Base-by-base conservation (phyloP, 2,113 vertebrate genomes). In the Planiliza haematocheilus region DNA sequence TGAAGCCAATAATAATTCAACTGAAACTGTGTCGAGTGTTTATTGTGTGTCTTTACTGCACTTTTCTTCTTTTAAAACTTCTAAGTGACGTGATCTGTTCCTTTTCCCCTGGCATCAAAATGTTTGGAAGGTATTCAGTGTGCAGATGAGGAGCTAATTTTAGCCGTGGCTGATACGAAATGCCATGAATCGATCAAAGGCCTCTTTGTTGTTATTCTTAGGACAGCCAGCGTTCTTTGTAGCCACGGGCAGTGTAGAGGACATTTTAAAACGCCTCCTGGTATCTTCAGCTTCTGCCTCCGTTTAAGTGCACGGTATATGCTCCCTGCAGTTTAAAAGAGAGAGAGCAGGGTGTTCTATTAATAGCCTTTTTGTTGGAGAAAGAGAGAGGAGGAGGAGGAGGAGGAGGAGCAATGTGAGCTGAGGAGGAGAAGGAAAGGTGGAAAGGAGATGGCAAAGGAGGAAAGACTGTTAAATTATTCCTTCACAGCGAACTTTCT, bases 1-100 rank as follows among this genome's bases (percentile, higher is more conserved):
- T 92, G 89, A 93, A 91, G 83, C 88, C 86, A 92, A 91, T 91
- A 91, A 86, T 88, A 83, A 91, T 79, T 78, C 75, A 89, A 88
- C 43, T 78, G 52, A 75, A 86, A 75, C 14, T 71, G 70, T 86
- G 57, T 68, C 8, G 86, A 90, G 77, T 92, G 68, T 88, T 89
- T 86, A 81, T 80, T 88, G 70, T 83, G 77, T 86, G 45, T 41
- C 20, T 7, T 61, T 45, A 10, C 48, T 55, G 61, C 7, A 5
- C 49, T 48, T n/a, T n/a, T 55, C 13, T 2, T 37, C 24, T 30
- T n/a, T 30, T 3, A 30, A 30, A 30, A 30, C 24, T 30, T 30
- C 10, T 48, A 61, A 34, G 11, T 13, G 37, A 39, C 39, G 38
- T 34, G 16, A 10, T 70, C 53, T 36, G 30, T 45, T 30, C 24